A percentile compares a stretch with the other conserved stretches of the same genome.
Conservation (phyloP, 2,888 invertebrate species). For the Pseudolycoriella hygida region DNA sequence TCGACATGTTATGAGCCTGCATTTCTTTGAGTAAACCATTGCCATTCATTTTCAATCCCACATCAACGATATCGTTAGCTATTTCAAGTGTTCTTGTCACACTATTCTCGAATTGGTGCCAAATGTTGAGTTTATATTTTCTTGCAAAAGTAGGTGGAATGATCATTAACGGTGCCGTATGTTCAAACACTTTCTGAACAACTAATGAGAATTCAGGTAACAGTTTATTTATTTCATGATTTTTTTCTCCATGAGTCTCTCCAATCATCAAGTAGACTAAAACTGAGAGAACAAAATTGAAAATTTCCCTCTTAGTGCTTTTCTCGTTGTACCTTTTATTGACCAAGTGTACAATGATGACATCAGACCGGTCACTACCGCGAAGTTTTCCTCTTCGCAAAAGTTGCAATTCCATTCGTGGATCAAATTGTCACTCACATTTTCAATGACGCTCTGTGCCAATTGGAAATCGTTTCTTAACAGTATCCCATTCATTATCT, state of each 20-base stretch:
- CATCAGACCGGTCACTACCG: constrained; percentile 41
- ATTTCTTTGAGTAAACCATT: constrained; percentile 44
- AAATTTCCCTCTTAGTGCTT: background rate
- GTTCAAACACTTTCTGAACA: constrained; percentile 55
- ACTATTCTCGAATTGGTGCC: constrained; percentile 54
- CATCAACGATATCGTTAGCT: constrained; percentile 30
- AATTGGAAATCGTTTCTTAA: constrained; percentile 43
- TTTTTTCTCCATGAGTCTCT: constrained; percentile 13
- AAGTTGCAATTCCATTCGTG: constrained; percentile 31
- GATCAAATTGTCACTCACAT: constrained; percentile 36
- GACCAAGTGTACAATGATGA: constrained; percentile 59
- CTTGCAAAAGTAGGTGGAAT: constrained; percentile 49
- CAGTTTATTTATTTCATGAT: constrained; percentile 9
- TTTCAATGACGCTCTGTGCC: constrained; percentile 37
- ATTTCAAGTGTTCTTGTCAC: constrained; percentile 42
- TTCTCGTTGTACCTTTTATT: constrained; percentile 43
- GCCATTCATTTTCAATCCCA: constrained; percentile 18
- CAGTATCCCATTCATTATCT: constrained; percentile 54
- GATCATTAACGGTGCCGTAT: constrained; percentile 48
- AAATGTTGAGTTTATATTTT: constrained; percentile 41
- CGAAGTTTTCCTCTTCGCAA: constrained; percentile 20
- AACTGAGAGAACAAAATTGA: constrained; percentile 26
- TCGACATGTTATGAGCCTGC: constrained; percentile 35
- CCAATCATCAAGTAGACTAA: constrained; percentile 37
- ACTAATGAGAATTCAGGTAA: constrained; percentile 38